Conservation (phyloP, 2,888 invertebrate species). For the Athalia cordata region DNA sequence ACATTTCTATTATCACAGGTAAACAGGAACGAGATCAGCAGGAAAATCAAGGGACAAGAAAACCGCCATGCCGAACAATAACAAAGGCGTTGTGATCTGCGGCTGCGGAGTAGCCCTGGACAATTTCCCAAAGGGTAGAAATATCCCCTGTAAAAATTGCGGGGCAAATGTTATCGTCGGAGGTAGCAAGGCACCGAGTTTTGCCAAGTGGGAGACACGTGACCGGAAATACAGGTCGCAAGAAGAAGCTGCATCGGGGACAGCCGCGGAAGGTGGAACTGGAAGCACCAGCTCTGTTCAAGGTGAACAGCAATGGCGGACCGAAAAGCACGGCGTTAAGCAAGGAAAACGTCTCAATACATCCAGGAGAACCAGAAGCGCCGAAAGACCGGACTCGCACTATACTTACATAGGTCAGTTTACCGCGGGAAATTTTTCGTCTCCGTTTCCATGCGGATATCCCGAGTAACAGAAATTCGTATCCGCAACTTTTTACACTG, state of each 20-base stretch:
- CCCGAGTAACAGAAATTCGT: too few species aligned
- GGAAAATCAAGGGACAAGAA: background rate
- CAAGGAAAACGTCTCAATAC: slow-evolving; percentile 65
- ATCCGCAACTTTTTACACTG: too few species aligned
- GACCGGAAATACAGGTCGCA: background rate
- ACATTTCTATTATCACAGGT: background rate
- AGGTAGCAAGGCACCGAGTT: slow-evolving; percentile 55
- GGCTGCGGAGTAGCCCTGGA: slow-evolving; percentile 65
- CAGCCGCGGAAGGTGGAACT: slow-evolving; percentile 57
- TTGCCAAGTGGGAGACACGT: slow-evolving; percentile 3
- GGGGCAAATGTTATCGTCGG: background rate
- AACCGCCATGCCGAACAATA: slow-evolving; percentile 64
- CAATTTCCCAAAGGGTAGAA: slow-evolving; percentile 49
- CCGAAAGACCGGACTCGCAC: slow-evolving; percentile 68
- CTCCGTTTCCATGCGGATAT: background rate
- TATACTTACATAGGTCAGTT: slow-evolving; percentile 70
- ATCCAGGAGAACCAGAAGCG: slow-evolving; percentile 68
- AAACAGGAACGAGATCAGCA: background rate
- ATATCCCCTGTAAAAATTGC: slow-evolving; percentile 4
- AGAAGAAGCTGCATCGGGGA: background rate
- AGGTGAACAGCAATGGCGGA: slow-evolving; percentile 54
- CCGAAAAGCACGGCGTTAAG: slow-evolving; percentile 57
- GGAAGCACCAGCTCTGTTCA: slow-evolving; percentile 62
- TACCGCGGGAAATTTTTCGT: too few species aligned
- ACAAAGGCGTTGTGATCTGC: slow-evolving; percentile 63